These are phyloP conservation scores for Geophilus truncorum DNA, from an alignment of 2,888 invertebrate genomes.

Conservation along the genomic window DNA sequence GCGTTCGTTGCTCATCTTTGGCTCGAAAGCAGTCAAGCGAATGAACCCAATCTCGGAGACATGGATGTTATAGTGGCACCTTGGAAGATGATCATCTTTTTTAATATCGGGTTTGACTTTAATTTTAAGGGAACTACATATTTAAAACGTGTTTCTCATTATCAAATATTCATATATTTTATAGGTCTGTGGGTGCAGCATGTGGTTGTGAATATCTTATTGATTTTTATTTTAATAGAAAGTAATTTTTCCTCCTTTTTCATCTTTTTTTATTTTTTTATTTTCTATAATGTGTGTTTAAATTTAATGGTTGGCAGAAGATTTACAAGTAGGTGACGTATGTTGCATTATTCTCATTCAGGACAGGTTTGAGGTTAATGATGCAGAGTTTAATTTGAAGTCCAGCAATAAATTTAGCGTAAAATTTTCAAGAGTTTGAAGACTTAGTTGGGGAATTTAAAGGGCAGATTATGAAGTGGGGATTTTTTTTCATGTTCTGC, in stretches of 20 bases:
- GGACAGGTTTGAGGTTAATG: conserved; percentile 18
- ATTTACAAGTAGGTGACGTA: not conserved
- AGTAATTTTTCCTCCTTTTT: too few species aligned
- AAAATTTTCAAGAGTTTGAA: conserved; percentile 21
- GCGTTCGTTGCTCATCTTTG: conserved; percentile 27
- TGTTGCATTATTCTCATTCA: not conserved
- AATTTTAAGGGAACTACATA: not conserved
- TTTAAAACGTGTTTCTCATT: not conserved
- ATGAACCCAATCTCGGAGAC: not conserved
- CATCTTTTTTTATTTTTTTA: too few species aligned
- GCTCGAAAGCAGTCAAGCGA: not conserved
- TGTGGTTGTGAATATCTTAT: too few species aligned
- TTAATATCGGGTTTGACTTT: not conserved
- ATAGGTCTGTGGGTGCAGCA: too few species aligned
- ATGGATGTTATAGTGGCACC: conserved; percentile 6
- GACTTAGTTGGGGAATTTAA: not conserved
- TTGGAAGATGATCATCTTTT: not conserved
- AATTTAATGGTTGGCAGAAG: not conserved
- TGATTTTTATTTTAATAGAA: too few species aligned
- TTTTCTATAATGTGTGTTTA: not conserved
- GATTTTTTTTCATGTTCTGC: not conserved
- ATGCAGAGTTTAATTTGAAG: conserved; percentile 21
- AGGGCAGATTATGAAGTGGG: not conserved
- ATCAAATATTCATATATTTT: too few species aligned
- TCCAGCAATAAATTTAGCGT: conserved; percentile 27